Evolutionary conservation across 1,140 invertebrate species (phyloP).

Genomic region (Archivesica marissinica): DNA sequence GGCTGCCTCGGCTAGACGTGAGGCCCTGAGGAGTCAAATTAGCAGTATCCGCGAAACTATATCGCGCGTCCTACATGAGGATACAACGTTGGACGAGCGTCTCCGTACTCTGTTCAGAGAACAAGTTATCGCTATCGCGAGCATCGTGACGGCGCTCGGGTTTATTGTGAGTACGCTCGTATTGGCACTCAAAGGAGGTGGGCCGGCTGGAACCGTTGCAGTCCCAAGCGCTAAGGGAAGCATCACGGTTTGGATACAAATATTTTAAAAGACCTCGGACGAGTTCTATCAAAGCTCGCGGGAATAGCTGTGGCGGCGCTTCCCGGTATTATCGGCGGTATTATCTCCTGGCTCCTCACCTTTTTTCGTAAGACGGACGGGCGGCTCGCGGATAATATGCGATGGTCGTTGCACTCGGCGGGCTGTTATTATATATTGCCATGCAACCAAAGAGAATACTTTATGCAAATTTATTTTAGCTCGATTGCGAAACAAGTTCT

Average conservation of each 20-base stretch:
- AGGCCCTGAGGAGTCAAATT: slow-evolving; percentile 18
- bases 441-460: too few relatives aligned
- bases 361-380: not conserved
- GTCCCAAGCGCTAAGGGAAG: not conserved
- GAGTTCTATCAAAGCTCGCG: not conserved
- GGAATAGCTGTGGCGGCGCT: slow-evolving; percentile 6
- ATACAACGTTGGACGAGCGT: not conserved
- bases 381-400: not conserved
- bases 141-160: not conserved
- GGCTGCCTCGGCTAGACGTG: slow-evolving; percentile 4
- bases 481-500: too few relatives aligned
- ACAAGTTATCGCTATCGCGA: not conserved
- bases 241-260: not conserved
- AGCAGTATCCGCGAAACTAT: slow-evolving; percentile 12
- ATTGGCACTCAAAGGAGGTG: not conserved
- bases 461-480: too few relatives aligned
- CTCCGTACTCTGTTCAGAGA: not conserved
- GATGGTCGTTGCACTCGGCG: not conserved
- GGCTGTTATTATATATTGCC: not conserved
- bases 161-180: not conserved
- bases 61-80: not conserved
- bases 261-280: not conserved
- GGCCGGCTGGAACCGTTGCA: too few relatives aligned
- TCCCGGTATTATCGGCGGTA: slow-evolving; percentile 14
- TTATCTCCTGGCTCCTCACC: slow-evolving; percentile 10